phyloP scores from a whole-genome alignment of 2,797 vertebrate species.

The Anas flavirostris region DNA sequence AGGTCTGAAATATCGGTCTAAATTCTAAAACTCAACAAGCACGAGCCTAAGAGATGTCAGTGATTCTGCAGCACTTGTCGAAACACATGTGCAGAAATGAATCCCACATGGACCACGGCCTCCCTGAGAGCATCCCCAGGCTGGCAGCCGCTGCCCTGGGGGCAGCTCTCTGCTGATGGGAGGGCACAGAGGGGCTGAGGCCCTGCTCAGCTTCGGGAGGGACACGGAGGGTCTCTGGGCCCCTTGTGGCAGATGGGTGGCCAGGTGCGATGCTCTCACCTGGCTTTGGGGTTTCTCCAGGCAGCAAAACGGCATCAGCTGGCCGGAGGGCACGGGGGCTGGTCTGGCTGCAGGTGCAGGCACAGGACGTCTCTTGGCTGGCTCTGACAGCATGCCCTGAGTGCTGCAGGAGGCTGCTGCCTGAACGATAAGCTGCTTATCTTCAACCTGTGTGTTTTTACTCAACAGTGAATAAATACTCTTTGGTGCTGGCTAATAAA shows the following conservation, averaged over 20 bases:
- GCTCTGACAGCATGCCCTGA: rapidly evolving
- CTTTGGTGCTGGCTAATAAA: background rate
- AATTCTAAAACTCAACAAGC: background rate
- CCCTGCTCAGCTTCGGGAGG: no score
- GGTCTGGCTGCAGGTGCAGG: background rate
- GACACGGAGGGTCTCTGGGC: no score
- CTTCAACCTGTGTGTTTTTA: background rate
- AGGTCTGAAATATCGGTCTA: background rate
- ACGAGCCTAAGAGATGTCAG: background rate
- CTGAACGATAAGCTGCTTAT: background rate
- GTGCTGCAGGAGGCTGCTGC: background rate
- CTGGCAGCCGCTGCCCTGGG: background rate
- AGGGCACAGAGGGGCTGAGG: no score
- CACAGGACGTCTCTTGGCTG: background rate
- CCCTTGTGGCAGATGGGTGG: no score
- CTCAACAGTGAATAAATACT: background rate
- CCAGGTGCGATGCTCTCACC: no score
- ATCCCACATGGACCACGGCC: background rate
- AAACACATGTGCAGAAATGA: no score
- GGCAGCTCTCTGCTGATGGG: no score
- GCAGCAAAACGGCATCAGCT: no score
- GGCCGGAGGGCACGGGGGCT: no score
- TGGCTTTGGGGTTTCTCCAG: no score
- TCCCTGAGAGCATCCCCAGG: background rate
- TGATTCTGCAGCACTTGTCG: background rate